Conservation (phyloP, 2,888 invertebrate species). For the Scaptomyza cyrtandrae region DNA sequence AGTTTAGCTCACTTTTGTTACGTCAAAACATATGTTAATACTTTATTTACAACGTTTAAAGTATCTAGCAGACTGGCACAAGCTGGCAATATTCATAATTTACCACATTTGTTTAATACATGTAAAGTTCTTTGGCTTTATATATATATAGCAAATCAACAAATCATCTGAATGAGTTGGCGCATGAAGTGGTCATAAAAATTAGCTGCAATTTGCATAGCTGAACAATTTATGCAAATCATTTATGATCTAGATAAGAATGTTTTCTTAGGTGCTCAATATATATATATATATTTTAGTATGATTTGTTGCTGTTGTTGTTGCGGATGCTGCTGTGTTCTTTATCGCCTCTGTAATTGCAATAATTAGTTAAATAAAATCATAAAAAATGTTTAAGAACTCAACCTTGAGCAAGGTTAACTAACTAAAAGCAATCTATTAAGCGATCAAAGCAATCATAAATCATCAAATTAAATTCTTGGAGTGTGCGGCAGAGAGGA, state of each 20-base stretch:
- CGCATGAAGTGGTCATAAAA: slow-evolving; percentile 56
- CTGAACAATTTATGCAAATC: slow-evolving; percentile 75
- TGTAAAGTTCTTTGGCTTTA: slow-evolving; percentile 15
- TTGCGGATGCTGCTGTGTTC: slow-evolving; percentile 8
- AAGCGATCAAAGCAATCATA: slow-evolving; percentile 15
- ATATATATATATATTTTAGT: slow-evolving; percentile 6
- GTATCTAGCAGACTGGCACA: slow-evolving; percentile 3
- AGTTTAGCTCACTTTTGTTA: neutral
- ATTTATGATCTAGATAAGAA: slow-evolving; percentile 66
- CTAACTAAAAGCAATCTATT: slow-evolving; percentile 41
- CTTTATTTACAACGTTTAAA: no score
- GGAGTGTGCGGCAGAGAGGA: no score
- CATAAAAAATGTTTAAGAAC: slow-evolving; percentile 13
- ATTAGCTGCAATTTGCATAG: slow-evolving; percentile 76
- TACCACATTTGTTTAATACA: slow-evolving; percentile 43
- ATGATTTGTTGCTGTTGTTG: slow-evolving; percentile 33
- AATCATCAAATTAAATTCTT: slow-evolving; percentile 30
- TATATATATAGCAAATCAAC: slow-evolving; percentile 19
- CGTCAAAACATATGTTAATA: neutral
- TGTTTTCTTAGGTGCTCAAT: slow-evolving; percentile 51
- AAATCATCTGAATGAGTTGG: slow-evolving; percentile 43
- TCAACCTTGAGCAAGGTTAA: slow-evolving; percentile 67
- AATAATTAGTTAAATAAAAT: slow-evolving; percentile 61
- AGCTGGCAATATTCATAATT: slow-evolving; percentile 43
- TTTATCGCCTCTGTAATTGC: slow-evolving; percentile 69